Base-by-base conservation (phyloP, 2,113 vertebrate genomes). In the Riparia riparia region DNA sequence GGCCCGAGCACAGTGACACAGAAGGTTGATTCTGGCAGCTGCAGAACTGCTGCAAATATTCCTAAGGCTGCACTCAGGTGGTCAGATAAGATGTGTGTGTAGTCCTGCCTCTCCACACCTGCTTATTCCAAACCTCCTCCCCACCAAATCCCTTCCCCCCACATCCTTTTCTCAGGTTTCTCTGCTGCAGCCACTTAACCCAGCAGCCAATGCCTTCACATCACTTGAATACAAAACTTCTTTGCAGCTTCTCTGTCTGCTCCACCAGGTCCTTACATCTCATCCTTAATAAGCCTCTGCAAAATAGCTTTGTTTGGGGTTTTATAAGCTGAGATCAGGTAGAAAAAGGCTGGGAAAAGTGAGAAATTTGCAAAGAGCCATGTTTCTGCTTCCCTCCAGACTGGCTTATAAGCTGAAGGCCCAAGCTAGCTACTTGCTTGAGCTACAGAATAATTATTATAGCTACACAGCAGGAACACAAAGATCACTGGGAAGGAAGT, bases 121-220 rank as follows among this genome's bases (percentile, higher is more conserved):
- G 6, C 17, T 79, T 32, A 28, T 41, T 39, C 16, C 61, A 91
- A 58, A 63, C 24, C 18, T 57, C n/a, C 7, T 51, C 8, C 21
- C 13, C 17, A 29, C 9, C 2, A 0, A 2, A 41, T 2, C 17
- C 41, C n/a, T 45, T 74, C 34, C 44, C 29, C 15, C 15, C 18
- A 53, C 34, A 14, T 45, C 34, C 25, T 72, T 37, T 29, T 12
- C 49, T 53, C 17, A 45, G 6, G 39, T 82, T 77, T 69, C 45
- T 60, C 50, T 69, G 21, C 44, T 77, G 21, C 68, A 90, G 51
- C 9, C 63, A 63, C 42, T 74, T 28, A 51, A 68, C 14, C 13
- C 45, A 47, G 39, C 47, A 79, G 42, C 45, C 56, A 91, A 32
- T 10, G 5, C 14, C 44, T 77, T 77, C 3, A 0, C 21, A 73